Evolutionary conservation across 2,113 vertebrate species (phyloP), one percentile per base, ranked within the genome.

Genomic region (Zosterops hypoxanthus): DNA sequence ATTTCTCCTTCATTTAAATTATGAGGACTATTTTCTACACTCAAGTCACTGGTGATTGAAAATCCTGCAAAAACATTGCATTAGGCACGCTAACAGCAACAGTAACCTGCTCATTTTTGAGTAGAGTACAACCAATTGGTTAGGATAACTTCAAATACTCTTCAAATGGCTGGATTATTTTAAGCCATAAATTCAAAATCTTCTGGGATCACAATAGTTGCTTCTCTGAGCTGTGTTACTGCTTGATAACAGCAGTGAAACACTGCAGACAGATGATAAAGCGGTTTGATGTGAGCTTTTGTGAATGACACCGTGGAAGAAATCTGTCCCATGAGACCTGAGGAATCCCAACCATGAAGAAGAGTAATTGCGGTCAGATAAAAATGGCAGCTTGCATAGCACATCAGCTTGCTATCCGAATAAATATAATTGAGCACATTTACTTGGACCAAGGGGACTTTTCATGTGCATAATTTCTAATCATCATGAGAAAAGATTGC

Each of bases 181-280:
- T 66, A 85, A 94, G 46, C 53, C 64, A 44, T 69, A 63, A 96
- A 95, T 94, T 86, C 71, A 72, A 55, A 86, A 76, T 86, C 89
- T 95, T 86, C 79, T 84, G 91, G 88, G 83, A 96, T 89, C 83
- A 89, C 65, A 87, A 70, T 5, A 63, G 50, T 66, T 84, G 77
- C 6, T 31, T 82, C 73, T 92, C 59, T 63, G 83, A 91, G 94
- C 80, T 86, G 81, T 96, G 92, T 78, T 90, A 78, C 53, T 85
- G 83, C 59, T 79, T 83, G 93, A 95, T 95, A 97, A 95, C 73
- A 87, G 75, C 83, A 79, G 29, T 31, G 72, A 88, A 82, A 92
- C 75, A 72, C 82, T 96, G 94, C 78, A 78, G 91, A 63, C 91
- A 79, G 82, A 96, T 56, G 92, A 95, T 97, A 95, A 94, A 90